Evolutionary conservation across 2,113 vertebrate species (phyloP), one percentile per base, ranked within the genome.

Genomic region (Cryptomyrus ogoouensis): DNA sequence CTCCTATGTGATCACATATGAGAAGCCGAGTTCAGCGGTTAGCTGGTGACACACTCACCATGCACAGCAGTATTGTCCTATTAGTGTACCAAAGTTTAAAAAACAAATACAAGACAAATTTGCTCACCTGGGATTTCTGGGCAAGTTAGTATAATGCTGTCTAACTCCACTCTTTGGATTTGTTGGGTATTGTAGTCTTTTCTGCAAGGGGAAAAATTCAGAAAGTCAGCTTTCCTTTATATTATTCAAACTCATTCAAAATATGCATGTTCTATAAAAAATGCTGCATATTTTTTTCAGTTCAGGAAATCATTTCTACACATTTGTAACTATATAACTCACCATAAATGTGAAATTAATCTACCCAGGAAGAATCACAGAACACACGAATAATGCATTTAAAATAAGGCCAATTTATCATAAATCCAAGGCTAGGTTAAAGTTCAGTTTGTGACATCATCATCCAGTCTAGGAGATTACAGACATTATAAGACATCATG

Each of bases 131-230:
- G 83, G 91, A 93, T 92, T 89, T 96, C 97, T 89, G 95, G 94
- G 47, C 96, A 97, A 93, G 96, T 96, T 93, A 98, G 96, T 83
- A 96, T 96, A 92, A 97, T 94, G 93, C 94, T 96, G 92, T 95
- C 97, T 94, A 96, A 92, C 90, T 95, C 97, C 90, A 95, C 96
- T 91, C 94, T 95, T 95, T 95, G 97, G 92, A 97, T 95, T 91
- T 95, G 96, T 87, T 92, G 94, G 1, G 92, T 93, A 95, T 93
- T 86, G 70, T 97, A 97, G 92, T 98, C 97, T 89, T 97, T 97
- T 95, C 97, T 99, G 95, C n/a, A 94, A 94, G 93, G 94, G 49
- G 47, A 83, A 39, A 27, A 87, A 87, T 80, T 42, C 74, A 6
- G 5, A 17, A 19, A 80, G 15, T 35, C 6, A 35, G 35, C 74